Evolutionary conservation across 2,888 invertebrate genomes (phyloP), one percentile per base, ranked within the genome.

Genomic region (Allygus modestus): DNA sequence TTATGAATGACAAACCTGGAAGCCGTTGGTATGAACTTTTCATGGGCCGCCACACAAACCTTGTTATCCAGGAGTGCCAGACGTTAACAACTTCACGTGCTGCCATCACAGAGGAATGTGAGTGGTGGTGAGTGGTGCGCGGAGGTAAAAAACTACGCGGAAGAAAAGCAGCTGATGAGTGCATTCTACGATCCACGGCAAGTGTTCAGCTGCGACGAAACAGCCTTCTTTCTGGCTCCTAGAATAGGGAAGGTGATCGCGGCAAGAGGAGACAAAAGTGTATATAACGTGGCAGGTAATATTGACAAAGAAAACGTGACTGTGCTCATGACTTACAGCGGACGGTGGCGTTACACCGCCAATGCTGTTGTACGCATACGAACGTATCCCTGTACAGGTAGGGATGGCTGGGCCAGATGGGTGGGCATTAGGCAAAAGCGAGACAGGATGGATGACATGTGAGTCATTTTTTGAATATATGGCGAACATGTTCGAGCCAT

Each of bases 381-480:
- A 89, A 84, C 87, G 89, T 46, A 86, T 90, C 28, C 89, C 89
- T n/a, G 75, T 85, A 82, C 82, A 84, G 71, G 84, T 89, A 31
- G 85, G 86, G 9, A 71, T 84, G 65, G 87, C 79, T 37, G 46
- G 84, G 20, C 86, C 86, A 81, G 77, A 86, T 86, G 87, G 86
- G 12, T 91, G 90, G 90, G 89, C 88, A 43, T 83, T 90, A 31
- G 90, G 90, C 82, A 89, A 88, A 85, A 89, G 90, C 1, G 90
- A 91, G 17, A 89, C 86, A 77, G 90, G 90, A 15, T 91, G 91
- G 91, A 91, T 90, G 90, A 90, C 89, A 15, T n/a, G n/a, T 0
- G 89, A 89, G 86, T 88, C 88, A 2, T 91, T 91, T 87, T 90
- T 87, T 85, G 89, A 91, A 88, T 90, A 89, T 86, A 88, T 90